Evolutionary conservation across 2,797 vertebrate species (phyloP), one percentile per base, ranked within the genome.

Genomic region (Dallia pectoralis): DNA sequence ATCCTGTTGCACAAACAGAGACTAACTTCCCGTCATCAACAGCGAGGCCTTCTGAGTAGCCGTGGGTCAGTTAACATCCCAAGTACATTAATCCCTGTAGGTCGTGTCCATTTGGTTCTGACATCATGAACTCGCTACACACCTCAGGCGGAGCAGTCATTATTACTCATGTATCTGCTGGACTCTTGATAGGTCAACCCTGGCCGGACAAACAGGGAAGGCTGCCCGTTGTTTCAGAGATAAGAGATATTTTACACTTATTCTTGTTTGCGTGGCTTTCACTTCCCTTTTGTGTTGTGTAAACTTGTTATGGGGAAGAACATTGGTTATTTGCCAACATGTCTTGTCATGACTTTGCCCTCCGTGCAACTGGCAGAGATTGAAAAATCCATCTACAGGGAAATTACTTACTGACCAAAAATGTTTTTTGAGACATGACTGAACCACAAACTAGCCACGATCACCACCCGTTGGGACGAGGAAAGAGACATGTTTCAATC

Each of bases 371-470:
- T 69, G 67, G 73, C 71, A 29, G 71, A 84, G 82, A 90, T 81
- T 81, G 87, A 88, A 89, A 89, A 90, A 89, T 81, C 85, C 73
- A 84, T 86, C 79, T 77, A 36, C 27, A 81, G 82, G 84, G 88
- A 86, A 91, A 87, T 87, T 87, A 78, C 86, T 89, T 85, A 81
- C 5, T 36, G 84, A 75, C 82, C 77, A 68, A 80, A 88, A 83
- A 82, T 79, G 80, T 44, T 80, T 85, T 83, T 84, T 81, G 78
- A 53, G 76, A 87, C 86, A 82, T 84, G 83, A 72, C 76, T 86
- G 84, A 87, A 87, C 87, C 81, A 79, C 82, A 78, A 81, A 81
- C 85, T 3, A n/a, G 25, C 27, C 67, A 19, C 67, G 9, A 27
- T 12, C 69, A 71, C 69, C n/a, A 32, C n/a, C 69, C 32, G 29